A percentile compares a stretch with the other conserved stretches of the same genome.
These are phyloP conservation scores for Sialia sialis DNA, from an alignment of 2,113 vertebrate genomes.

Conservation along the genomic window DNA sequence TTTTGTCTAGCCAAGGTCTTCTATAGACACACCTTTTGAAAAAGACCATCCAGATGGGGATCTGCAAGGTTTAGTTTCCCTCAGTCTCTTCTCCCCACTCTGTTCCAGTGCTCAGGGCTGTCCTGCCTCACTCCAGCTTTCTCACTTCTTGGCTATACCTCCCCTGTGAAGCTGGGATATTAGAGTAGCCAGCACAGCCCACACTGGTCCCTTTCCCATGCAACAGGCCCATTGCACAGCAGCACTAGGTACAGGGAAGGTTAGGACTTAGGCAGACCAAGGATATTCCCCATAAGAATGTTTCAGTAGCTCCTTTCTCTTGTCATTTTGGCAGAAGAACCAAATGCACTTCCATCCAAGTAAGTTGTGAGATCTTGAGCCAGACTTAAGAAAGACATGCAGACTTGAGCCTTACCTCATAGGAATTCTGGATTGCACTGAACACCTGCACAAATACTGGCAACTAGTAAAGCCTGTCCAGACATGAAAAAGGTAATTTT, in stretches of 20 bases:
- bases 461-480: not conserved
- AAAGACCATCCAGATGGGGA: not conserved
- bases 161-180: not conserved
- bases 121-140: not conserved
- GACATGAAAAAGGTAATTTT: not conserved
- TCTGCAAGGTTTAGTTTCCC: not conserved
- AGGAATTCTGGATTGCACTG: not conserved
- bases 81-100: not conserved
- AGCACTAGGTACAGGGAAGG: not conserved
- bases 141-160: not conserved
- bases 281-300: not conserved
- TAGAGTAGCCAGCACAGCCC: not conserved
- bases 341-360: not conserved
- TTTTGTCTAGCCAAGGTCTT: not conserved
- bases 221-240: not conserved
- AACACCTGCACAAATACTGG: not conserved
- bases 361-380: not conserved
- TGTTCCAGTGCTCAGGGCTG: not conserved
- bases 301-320: not conserved
- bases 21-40: not conserved
- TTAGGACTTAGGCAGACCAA: not conserved
- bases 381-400: not conserved
- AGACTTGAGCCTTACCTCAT: not conserved
- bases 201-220: fast-evolving
- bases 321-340: not conserved